A percentile compares a stretch with the other conserved stretches of the same genome.
phyloP scores from a whole-genome alignment of 2,888 invertebrate species.

The Hypomecis atomaria region DNA sequence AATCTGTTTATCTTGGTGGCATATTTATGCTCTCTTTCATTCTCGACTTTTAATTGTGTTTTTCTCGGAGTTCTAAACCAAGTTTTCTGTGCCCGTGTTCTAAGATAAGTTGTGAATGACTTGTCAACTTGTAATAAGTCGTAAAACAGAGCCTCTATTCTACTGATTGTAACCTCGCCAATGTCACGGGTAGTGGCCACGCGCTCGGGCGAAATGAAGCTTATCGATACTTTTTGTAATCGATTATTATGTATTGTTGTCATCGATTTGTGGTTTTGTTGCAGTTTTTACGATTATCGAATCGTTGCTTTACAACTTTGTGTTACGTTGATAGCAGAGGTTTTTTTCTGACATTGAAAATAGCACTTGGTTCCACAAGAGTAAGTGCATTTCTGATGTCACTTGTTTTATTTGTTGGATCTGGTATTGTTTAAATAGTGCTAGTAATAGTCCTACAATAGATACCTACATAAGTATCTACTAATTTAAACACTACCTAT shows the following conservation, averaged over 20 bases:
- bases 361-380: neutral
- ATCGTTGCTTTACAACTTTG: neutral
- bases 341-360: neutral
- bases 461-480: no score
- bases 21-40: no score
- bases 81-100: neutral
- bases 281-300: conserved; percentile 8
- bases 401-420: no score
- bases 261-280: conserved; percentile 23
- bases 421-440: no score
- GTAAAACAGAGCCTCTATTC: conserved; percentile 19
- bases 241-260: conserved; percentile 47
- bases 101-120: neutral
- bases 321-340: neutral
- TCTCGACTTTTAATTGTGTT: neutral
- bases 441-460: no score
- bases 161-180: conserved; percentile 59
- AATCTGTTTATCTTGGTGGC: no score
- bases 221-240: conserved; percentile 51
- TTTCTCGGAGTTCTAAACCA: no score
- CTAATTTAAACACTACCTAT: no score
- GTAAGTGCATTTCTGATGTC: neutral
- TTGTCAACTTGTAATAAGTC: neutral
- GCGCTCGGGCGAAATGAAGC: conserved; percentile 58
- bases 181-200: conserved; percentile 65